Evolutionary conservation across 2,888 invertebrate species (phyloP).

Genomic region (Hypolimnas misippus): DNA sequence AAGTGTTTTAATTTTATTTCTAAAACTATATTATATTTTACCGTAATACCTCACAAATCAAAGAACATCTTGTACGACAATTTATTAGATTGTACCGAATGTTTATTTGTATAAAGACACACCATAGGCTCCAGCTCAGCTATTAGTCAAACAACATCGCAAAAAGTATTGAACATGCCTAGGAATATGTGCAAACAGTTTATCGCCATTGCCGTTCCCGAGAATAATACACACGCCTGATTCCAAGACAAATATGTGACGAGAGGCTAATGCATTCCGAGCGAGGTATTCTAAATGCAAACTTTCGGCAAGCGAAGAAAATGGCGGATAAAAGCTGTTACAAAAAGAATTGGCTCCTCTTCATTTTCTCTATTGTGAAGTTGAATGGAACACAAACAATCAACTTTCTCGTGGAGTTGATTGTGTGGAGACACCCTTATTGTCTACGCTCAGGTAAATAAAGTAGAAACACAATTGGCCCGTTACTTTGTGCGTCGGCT

Average conservation of each 20-base stretch:
- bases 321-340: conserved; percentile 72
- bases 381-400: conserved; percentile 79
- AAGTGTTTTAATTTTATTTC: conserved; percentile 28
- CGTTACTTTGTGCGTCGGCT: conserved; percentile 69
- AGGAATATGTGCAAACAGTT: conserved; percentile 60
- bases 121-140: conserved; percentile 43
- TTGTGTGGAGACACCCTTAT: conserved; percentile 78
- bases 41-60: too few relatives aligned
- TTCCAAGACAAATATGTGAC: conserved; percentile 74
- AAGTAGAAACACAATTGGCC: conserved; percentile 70
- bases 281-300: conserved; percentile 71
- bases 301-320: conserved; percentile 74
- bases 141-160: conserved; percentile 42
- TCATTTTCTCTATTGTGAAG: conserved; percentile 82
- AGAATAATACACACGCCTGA: conserved; percentile 61
- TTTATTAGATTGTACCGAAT: conserved; percentile 37
- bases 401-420: conserved; percentile 75
- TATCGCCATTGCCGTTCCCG: conserved; percentile 64
- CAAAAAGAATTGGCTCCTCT: conserved; percentile 77
- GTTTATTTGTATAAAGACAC: conserved; percentile 42
- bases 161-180: conserved; percentile 47
- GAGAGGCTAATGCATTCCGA: conserved; percentile 71
- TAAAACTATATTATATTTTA: too few relatives aligned
- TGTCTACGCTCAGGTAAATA: conserved; percentile 79
- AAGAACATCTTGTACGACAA: too few relatives aligned